Conservation (phyloP, 1,140 invertebrate species). For the Scylla paramamosain region DNA sequence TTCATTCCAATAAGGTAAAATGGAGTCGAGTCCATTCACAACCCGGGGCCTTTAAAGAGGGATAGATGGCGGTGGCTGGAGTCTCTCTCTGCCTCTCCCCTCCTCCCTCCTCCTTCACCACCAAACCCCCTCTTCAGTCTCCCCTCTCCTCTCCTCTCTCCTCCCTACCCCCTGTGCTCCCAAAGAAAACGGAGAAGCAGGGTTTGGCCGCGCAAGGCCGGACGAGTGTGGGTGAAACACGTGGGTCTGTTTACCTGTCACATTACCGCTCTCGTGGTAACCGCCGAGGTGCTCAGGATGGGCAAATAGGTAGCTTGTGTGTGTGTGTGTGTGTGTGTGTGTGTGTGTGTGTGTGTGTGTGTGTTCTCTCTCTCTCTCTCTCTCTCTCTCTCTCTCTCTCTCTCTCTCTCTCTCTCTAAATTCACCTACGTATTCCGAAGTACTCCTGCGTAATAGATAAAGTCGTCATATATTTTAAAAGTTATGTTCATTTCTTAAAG, state of each 20-base stretch:
- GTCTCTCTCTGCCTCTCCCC: neutral
- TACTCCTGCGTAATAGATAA: no score
- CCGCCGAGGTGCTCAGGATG: neutral
- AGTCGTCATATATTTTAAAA: no score
- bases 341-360: no score
- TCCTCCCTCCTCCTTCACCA: neutral
- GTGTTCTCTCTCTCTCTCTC: constrained; percentile 3
- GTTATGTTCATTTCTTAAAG: no score
- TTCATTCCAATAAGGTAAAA: neutral
- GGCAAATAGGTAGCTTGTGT: neutral
- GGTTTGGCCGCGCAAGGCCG: neutral
- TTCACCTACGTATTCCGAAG: no score
- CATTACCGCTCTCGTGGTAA: neutral
- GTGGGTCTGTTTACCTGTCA: neutral
- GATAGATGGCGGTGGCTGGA: neutral
- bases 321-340: no score
- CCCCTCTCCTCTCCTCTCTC: neutral
- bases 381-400: neutral
- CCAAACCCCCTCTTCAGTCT: neutral
- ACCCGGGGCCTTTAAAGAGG: neutral
- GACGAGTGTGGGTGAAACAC: neutral
- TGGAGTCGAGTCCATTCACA: neutral
- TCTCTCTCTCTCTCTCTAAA: no score
- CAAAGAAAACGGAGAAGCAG: constrained; percentile 15
- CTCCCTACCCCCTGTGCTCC: neutral